Conservation (phyloP, 1,140 invertebrate genomes). For the Ceratina australensis region DNA sequence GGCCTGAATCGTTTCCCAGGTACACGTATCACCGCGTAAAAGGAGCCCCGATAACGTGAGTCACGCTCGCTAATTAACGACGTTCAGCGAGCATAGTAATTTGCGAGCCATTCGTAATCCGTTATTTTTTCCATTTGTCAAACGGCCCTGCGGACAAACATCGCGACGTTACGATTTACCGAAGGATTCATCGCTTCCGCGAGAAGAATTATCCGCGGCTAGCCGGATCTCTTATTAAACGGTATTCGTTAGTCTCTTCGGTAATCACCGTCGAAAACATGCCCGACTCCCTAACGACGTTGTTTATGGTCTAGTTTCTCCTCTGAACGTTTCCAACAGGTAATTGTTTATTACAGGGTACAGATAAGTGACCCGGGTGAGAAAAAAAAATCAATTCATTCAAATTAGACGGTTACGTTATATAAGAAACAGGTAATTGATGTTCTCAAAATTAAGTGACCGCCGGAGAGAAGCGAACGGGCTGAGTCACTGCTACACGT, state of each 20-base stretch:
- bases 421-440: too few species aligned
- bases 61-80: constrained; percentile 61
- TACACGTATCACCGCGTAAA: constrained; percentile 28
- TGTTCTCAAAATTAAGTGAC: neutral
- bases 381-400: neutral
- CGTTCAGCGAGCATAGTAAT: constrained; percentile 48
- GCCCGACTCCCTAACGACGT: too few species aligned
- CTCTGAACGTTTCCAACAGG: too few species aligned
- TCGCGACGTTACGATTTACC: constrained; percentile 13
- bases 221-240: neutral
- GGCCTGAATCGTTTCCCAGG: constrained; percentile 36
- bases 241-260: too few species aligned
- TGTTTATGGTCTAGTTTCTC: too few species aligned
- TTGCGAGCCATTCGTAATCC: constrained; percentile 50
- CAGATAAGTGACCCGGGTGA: too few species aligned
- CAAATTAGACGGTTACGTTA: neutral
- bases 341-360: too few species aligned
- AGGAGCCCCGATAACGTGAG: constrained; percentile 55
- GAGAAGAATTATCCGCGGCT: neutral
- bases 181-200: neutral
- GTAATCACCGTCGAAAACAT: too few species aligned
- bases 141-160: constrained; percentile 14
- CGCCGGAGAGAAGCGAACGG: neutral
- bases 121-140: constrained; percentile 45
- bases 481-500: neutral